Base-by-base conservation (phyloP, 2,113 vertebrate species). In the Candoia aspera region DNA sequence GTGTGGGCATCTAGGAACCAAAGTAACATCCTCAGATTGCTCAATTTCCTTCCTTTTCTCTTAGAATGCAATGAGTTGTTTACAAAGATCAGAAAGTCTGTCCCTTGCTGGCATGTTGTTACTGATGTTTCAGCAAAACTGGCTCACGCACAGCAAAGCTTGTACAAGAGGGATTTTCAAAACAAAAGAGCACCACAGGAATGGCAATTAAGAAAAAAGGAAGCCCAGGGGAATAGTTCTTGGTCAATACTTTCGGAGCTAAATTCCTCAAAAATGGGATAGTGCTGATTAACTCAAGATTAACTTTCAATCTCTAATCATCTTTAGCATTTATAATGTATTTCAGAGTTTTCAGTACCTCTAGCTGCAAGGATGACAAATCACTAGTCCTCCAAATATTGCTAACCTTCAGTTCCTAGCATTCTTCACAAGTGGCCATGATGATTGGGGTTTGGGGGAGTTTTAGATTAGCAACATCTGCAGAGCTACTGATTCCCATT, bases 11-110 rank as follows among this genome's bases (percentile, higher is more conserved):
- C 23, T 17, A 89, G 29, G 33, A 84, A 68, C 13, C 46, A 37
- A 46, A 42, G 37, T 85, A 49, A 42, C 46, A 17, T 85, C 29
- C 46, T 64, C 29, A 86, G 86, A 21, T 57, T 58, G 60, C 21
- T 73, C 83, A 26, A 33, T 86, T 90, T 90, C 92, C 88, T 84
- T 26, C 46, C 54, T 46, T 84, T 46, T 11, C n/a, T 62, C 58
- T 55, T 84, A 60, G 49, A 49, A 46, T 19, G 26, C 79, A 84
- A 33, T 24, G 58, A n/a, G 57, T 88, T 88, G 92, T 91, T 93
- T 91, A 93, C 92, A 93, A 91, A 46, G 42, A 90, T 54, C 85
- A 54, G 57, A 46, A 64, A 59, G 59, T 89, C 49, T 64, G 13
- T 57, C 37, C 87, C 73, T 58, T 42, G 2, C 57, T 57, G 89